Percentiles rank a stretch among this genome's conserved stretches.
These are phyloP conservation scores for Helogale parvula DNA, from an alignment of 2,113 vertebrate species.

Conservation along the genomic window DNA sequence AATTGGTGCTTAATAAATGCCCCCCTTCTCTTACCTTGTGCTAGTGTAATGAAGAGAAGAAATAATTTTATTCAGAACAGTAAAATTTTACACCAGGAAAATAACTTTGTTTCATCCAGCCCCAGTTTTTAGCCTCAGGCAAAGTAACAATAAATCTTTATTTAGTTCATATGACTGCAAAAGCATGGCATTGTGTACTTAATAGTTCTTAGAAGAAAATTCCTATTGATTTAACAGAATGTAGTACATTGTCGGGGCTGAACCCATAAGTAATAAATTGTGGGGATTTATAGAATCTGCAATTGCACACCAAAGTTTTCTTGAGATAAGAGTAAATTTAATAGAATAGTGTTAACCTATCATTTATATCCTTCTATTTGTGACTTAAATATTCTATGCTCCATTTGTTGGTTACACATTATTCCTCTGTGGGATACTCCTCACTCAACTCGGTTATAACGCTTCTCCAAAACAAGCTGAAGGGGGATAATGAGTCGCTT, in stretches of 20 bases:
- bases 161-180: not conserved
- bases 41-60: not conserved
- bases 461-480: constrained; percentile 63
- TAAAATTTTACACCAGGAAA: constrained; percentile 19
- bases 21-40: not conserved
- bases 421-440: not conserved
- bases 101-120: not conserved
- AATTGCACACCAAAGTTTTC: constrained; percentile 2
- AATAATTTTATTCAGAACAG: constrained; percentile 13
- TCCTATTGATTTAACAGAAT: not conserved
- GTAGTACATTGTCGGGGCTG: not conserved
- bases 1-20: not conserved
- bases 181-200: not conserved
- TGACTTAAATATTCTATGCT: not conserved
- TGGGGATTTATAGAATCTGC: not conserved
- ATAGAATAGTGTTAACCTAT: not conserved
- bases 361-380: constrained; percentile 51
- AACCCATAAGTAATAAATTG: not conserved
- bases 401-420: not conserved
- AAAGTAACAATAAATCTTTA: constrained; percentile 45
- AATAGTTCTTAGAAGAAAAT: not conserved
- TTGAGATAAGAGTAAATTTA: constrained; percentile 16
- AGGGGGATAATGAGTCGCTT: constrained; percentile 37
- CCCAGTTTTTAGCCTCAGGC: not conserved
- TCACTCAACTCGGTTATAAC: constrained; percentile 7